A percentile compares a stretch with the other conserved stretches of the same genome.
Evolutionary conservation across 2,797 vertebrate species (phyloP).

Genomic region (Sebastes miniatus): DNA sequence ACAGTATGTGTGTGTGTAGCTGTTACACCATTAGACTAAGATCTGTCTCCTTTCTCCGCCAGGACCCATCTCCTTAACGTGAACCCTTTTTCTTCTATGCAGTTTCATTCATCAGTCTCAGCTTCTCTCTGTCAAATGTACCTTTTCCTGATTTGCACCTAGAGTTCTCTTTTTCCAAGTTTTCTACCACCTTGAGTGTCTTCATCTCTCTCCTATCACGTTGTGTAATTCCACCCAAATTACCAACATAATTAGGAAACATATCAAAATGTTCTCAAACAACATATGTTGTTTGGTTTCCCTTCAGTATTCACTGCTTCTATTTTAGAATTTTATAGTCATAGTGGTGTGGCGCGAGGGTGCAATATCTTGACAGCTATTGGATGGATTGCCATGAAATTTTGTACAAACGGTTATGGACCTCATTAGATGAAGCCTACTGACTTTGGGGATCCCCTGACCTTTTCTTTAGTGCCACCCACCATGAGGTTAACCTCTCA

Average conservation of each 20-base stretch:
- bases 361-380: neutral
- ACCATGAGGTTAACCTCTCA: neutral
- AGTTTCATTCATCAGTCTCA: constrained; percentile 15
- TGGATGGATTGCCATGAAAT: neutral
- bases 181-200: neutral
- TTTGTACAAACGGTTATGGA: neutral
- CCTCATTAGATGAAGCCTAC: neutral
- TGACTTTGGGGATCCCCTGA: neutral
- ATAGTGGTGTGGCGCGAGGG: neutral
- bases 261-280: neutral
- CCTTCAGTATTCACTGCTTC: neutral
- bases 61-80: constrained; percentile 2
- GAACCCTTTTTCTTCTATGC: constrained; percentile 3
- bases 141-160: neutral
- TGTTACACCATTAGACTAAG: constrained; percentile 6
- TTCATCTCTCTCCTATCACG: neutral
- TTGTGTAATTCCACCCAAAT: neutral
- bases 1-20: neutral
- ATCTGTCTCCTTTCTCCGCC: constrained; percentile 4
- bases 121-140: constrained; percentile 2
- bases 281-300: neutral
- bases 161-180: neutral
- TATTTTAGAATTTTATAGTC: neutral
- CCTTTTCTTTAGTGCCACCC: neutral
- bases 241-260: neutral